Evolutionary conservation across 2,113 vertebrate genomes (phyloP).

Genomic region (Cranoglanis bouderius): DNA sequence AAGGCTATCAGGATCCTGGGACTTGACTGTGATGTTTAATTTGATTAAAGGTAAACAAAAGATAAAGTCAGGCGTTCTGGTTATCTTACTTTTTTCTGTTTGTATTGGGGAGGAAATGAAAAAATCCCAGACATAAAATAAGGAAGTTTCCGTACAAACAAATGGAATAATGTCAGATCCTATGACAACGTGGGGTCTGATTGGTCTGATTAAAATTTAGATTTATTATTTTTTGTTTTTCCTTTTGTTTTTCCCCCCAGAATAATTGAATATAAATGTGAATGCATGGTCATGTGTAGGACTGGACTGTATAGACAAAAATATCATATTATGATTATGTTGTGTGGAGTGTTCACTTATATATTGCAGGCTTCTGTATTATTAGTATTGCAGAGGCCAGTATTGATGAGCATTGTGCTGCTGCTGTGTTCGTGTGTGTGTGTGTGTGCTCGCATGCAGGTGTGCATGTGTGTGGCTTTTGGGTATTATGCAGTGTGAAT

Average conservation of each 20-base stretch:
- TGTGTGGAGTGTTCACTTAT: neutral
- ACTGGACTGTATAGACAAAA: neutral
- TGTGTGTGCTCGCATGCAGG: too few relatives aligned
- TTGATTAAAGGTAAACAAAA: neutral
- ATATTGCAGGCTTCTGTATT: neutral
- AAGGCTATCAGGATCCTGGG: neutral
- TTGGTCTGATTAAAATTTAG: too few relatives aligned
- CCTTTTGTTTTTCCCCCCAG: too few relatives aligned
- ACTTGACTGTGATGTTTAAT: neutral
- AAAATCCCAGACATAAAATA: neutral
- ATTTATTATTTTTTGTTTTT: too few relatives aligned
- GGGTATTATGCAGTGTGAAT: conserved; percentile 57
- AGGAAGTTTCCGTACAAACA: neutral
- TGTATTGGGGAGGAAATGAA: neutral
- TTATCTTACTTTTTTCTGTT: neutral
- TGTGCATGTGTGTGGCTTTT: conserved; percentile 14
- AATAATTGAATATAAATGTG: too few relatives aligned
- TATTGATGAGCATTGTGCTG: neutral
- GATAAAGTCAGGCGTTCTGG: neutral
- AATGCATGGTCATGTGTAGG: neutral
- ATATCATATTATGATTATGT: neutral
- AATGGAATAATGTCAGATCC: neutral
- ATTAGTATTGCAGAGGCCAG: neutral
- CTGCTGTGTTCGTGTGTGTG: neutral
- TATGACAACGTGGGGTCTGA: neutral